Base-by-base conservation (phyloP, 1,140 invertebrate genomes). In the Caenorhabditis inopinata region DNA sequence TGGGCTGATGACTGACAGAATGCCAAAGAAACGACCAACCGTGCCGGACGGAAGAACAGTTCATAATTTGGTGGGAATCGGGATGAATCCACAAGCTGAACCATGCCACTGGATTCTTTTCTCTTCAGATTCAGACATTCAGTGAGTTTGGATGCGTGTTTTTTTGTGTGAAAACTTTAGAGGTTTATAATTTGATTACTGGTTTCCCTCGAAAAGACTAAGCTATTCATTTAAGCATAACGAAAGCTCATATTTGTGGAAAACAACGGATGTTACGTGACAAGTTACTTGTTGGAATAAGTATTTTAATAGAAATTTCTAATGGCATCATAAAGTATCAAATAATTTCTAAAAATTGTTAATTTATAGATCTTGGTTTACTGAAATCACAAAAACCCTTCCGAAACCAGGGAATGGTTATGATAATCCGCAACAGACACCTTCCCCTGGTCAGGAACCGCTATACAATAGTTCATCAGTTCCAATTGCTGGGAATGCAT, bases 41-140 rank as follows among this genome's bases (percentile, higher is more conserved):
- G 53, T 83, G 5, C 82, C 82, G 9, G 79, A 82, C 18, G 82
- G 82, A 18, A 47, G 73, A 42, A 82, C 82, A 14, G 79, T 83
- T 42, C 82, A 83, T 49, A 79, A 83, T 48, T 53, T 83, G 18
- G 82, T 83, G 16, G 82, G 74, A 76, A 78, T 83, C 21, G 82
- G 82, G 27, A 82, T 83, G 82, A 81, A 83, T 58, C 75, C 82
- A 11, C 48, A 81, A 21, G 82, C 82, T 14, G 79, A 83, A 32
- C 84, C 79, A n/a, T 83, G 84, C 29, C 79, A 83, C 35, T 83
- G 82, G 82, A 78, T 83, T 18, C 58, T 83, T 11, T 83, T 83
- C 62, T 83, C 82, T 7, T 82, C 79, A 18, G 82, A 83, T 75
- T 74, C 79, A 21, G 79, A 83, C 32, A 76, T 83, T 23, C 80